Conservation (phyloP, 2,113 vertebrate species). For the Anthoscopus minutus region DNA sequence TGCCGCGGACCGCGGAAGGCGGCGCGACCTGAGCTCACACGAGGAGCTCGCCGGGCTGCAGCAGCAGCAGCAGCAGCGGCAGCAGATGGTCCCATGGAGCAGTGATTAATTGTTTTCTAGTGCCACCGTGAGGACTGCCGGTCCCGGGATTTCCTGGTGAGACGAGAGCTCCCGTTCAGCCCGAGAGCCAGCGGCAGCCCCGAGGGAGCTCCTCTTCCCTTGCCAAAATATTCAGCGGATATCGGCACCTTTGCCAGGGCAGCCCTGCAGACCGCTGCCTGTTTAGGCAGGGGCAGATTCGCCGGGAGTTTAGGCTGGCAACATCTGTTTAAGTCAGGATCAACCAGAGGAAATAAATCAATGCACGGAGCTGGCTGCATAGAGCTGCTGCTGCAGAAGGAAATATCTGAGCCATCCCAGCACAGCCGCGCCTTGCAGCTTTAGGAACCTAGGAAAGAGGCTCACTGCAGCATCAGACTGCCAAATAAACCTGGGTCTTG, state of each 20-base stretch:
- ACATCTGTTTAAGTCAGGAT: background rate
- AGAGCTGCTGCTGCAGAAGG: background rate
- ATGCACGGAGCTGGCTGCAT: accelerated
- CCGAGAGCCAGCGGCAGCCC: too few relatives aligned
- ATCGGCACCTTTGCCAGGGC: too few relatives aligned
- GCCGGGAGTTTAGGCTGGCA: background rate
- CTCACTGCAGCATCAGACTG: background rate
- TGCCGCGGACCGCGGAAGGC: background rate
- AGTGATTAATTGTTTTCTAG: slow-evolving; percentile 32
- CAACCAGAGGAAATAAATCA: background rate
- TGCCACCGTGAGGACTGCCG: slow-evolving; percentile 45
- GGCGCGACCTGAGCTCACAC: accelerated
- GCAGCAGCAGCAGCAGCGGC: background rate
- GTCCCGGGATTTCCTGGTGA: accelerated
- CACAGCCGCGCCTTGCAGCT: background rate
- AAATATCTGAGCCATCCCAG: background rate
- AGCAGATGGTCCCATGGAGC: background rate
- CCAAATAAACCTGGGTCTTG: background rate
- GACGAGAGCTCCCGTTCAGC: background rate
- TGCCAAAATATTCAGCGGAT: background rate
- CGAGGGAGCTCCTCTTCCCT: background rate
- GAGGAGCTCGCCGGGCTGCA: accelerated
- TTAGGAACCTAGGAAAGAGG: background rate
- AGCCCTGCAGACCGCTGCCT: background rate
- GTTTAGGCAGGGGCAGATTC: background rate